phyloP scores from a whole-genome alignment of 2,888 invertebrate genomes.

The Eustalomyia histrio region DNA sequence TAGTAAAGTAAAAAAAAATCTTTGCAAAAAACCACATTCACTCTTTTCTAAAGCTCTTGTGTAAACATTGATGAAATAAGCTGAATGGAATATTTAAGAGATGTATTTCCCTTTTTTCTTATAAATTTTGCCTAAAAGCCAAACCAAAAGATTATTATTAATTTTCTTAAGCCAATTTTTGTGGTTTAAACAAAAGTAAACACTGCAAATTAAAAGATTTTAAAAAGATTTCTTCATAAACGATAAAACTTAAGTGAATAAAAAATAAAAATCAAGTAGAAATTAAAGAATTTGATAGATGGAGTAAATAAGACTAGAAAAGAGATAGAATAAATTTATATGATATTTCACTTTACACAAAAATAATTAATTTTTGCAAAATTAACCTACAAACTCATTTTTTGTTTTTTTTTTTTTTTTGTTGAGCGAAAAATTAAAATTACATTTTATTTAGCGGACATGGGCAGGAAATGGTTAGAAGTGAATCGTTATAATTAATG shows the following conservation, averaged over 20 bases:
- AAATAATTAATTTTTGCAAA: no score
- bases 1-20: background rate
- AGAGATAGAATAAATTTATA: no score
- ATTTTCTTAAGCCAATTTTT: slow-evolving; percentile 51
- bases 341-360: no score
- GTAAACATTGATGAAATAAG: slow-evolving; percentile 41
- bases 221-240: background rate
- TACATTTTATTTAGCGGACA: no score
- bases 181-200: slow-evolving; percentile 36
- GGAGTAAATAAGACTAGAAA: background rate
- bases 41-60: slow-evolving; percentile 49
- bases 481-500: no score
- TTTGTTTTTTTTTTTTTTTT: no score
- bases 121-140: slow-evolving; percentile 44
- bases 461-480: no score
- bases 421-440: no score
- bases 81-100: slow-evolving; percentile 21
- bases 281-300: background rate
- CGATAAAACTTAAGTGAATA: background rate
- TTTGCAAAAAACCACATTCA: slow-evolving; percentile 35
- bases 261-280: background rate
- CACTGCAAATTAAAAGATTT: slow-evolving; percentile 42
- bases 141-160: slow-evolving; percentile 54
- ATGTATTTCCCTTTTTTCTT: slow-evolving; percentile 1
- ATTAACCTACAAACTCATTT: no score